Evolutionary conservation across 2,888 invertebrate genomes (phyloP).

Genomic region (Hirtodrosophila trivittata): DNA sequence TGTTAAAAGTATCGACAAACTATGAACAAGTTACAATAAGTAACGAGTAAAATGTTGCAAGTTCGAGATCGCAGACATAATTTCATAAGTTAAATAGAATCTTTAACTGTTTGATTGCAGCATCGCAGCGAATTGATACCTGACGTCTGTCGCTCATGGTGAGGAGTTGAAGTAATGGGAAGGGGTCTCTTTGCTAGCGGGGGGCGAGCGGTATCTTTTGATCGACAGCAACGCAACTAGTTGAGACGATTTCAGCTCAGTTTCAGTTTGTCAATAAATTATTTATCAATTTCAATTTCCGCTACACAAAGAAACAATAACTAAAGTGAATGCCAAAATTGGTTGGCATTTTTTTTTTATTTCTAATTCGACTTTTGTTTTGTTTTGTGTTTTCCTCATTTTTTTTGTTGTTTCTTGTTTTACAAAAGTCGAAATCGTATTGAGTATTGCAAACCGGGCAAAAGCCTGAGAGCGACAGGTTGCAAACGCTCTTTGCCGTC

Average conservation of each 20-base stretch:
- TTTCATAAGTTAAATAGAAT: constrained; percentile 1
- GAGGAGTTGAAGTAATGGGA: neutral
- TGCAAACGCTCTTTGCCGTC: constrained; percentile 24
- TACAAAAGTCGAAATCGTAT: constrained; percentile 38
- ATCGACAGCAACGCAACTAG: constrained; percentile 8
- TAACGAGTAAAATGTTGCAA: constrained; percentile 3
- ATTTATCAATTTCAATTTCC: constrained; percentile 68
- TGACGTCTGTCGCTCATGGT: neutral
- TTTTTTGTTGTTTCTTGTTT: too few species aligned
- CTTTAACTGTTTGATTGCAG: constrained; percentile 16
- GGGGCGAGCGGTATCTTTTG: constrained; percentile 9
- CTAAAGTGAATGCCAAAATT: constrained; percentile 48
- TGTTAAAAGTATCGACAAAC: too few species aligned
- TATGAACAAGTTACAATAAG: neutral
- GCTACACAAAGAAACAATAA: constrained; percentile 42
- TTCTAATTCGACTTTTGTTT: neutral
- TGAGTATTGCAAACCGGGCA: constrained; percentile 15
- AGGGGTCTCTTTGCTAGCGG: too few species aligned
- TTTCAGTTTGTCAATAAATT: constrained; percentile 50
- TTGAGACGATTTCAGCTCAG: neutral
- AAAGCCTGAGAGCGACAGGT: constrained; percentile 34
- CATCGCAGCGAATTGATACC: constrained; percentile 7
- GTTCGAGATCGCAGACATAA: neutral
- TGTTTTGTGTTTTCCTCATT: constrained; percentile 5
- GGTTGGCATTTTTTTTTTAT: constrained; percentile 12